Percentiles rank a stretch among this genome's conserved stretches.
Evolutionary conservation across 2,888 invertebrate species (phyloP).

Genomic region (Amphipyra berbera): DNA sequence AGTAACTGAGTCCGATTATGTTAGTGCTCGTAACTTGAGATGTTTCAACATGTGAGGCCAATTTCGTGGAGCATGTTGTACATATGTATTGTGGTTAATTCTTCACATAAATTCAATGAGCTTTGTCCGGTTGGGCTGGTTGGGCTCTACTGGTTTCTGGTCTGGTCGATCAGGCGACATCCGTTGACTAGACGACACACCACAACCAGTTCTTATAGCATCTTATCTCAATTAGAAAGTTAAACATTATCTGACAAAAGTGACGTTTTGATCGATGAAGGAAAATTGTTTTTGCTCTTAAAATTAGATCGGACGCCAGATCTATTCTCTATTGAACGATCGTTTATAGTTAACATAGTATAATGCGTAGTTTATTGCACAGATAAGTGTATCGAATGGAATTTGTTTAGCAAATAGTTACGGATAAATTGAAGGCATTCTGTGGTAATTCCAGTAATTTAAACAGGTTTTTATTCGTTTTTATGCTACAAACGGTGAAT

Average conservation of each 20-base stretch:
- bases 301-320: slow-evolving; percentile 49
- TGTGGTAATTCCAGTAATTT: slow-evolving; percentile 10
- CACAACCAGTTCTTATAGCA: slow-evolving; percentile 64
- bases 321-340: slow-evolving; percentile 38
- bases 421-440: slow-evolving; percentile 13
- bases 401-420: slow-evolving; percentile 19
- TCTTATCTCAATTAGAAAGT: slow-evolving; percentile 80
- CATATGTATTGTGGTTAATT: slow-evolving; percentile 62
- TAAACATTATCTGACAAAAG: slow-evolving; percentile 70
- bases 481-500: slow-evolving; percentile 27
- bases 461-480: slow-evolving; percentile 11
- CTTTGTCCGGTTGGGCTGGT: slow-evolving; percentile 59
- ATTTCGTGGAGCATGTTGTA: slow-evolving; percentile 54
- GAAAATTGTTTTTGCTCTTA: slow-evolving; percentile 61
- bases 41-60: slow-evolving; percentile 59
- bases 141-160: slow-evolving; percentile 41
- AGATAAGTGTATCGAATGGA: slow-evolving; percentile 21
- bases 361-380: slow-evolving; percentile 29
- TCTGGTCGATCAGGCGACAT: slow-evolving; percentile 56
- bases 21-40: slow-evolving; percentile 62
- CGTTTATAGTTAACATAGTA: slow-evolving; percentile 28
- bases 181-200: slow-evolving; percentile 64
- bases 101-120: slow-evolving; percentile 68
- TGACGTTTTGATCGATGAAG: slow-evolving; percentile 72
- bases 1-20: slow-evolving; percentile 59